Evolutionary conservation across 1,140 invertebrate species (phyloP).

Genomic region (Drosophila pallidifrons): DNA sequence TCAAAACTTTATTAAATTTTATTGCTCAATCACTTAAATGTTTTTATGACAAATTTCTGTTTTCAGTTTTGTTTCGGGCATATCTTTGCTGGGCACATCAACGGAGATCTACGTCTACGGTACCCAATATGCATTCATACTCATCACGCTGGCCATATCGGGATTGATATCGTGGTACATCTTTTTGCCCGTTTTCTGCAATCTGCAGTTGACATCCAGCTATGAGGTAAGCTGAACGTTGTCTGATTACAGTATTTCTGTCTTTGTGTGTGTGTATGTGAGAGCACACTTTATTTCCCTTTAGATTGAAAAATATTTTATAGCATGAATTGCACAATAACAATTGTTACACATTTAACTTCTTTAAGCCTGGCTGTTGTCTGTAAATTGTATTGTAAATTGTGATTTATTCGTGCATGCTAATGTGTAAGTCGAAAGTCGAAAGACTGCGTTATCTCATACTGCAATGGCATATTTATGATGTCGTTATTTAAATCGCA

Average conservation of each 20-base stretch:
- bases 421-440: conserved; percentile 60
- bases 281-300: conserved; percentile 12
- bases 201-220: conserved; percentile 92
- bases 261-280: conserved; percentile 13
- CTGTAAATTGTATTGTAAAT: conserved; percentile 6
- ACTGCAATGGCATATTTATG: conserved; percentile 24
- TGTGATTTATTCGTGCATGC: conserved; percentile 44
- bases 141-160: conserved; percentile 88
- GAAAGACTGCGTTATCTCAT: conserved; percentile 4
- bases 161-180: conserved; percentile 89
- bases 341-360: conserved; percentile 36
- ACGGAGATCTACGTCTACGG: conserved; percentile 94
- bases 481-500: conserved; percentile 20
- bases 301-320: conserved; percentile 7
- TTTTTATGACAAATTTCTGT: conserved; percentile 16
- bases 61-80: conserved; percentile 94
- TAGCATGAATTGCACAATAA: conserved; percentile 56
- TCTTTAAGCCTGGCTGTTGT: not conserved
- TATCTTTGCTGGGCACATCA: conserved; percentile 91
- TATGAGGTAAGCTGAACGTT: conserved; percentile 89
- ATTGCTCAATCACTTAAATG: conserved; percentile 18
- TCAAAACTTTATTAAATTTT: conserved; percentile 28
- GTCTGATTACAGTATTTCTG: conserved; percentile 12
- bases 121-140: conserved; percentile 90
- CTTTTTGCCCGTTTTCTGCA: conserved; percentile 93